Evolutionary conservation across 1,140 invertebrate species (phyloP), one percentile per base, ranked within the genome.

Genomic region (Bombus huntii): DNA sequence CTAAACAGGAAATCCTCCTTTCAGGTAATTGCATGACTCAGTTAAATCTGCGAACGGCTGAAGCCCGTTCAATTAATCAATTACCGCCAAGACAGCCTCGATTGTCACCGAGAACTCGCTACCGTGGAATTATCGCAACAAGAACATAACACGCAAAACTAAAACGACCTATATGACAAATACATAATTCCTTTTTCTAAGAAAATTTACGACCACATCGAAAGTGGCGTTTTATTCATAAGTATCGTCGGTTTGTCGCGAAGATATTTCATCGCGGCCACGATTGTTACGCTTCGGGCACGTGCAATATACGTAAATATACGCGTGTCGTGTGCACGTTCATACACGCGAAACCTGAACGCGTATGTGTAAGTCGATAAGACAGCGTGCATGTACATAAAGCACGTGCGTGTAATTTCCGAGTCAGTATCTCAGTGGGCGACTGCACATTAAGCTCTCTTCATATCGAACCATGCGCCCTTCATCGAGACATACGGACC

Each of bases 1-100:
- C 94, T 94, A 94, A 95, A 94, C 94, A 95, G 94, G 94, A 95
- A 95, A 95, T 95, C 94, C 94, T 95, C 92, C 90, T 95, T 94
- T 93, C 93, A 94, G 93, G 93, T 94, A 94, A 94, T 95, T 94
- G 93, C 92, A 91, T 93, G 93, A 94, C 92, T 94, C 92, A 81
- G 90, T 93, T 93, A 87, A 93, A 94, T 94, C 91, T 93, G 89
- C 91, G 91, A 93, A 92, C 90, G 90, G 87, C 90, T 86, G 79
- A 93, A 90, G 92, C 88, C 87, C 74, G 91, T 90, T 91, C 91
- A 93, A 93, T 93, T 93, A 92, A 92, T 92, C 92, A 93, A 92
- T 93, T 93, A 93, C 89, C 57, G 77, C 42, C 66, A 87, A 90
- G 87, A 88, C 75, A 89, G 72, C 80, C 87, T 91, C 84, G 87